phyloP scores from a whole-genome alignment of 2,888 invertebrate genomes.

The Drosophila algonquin region DNA sequence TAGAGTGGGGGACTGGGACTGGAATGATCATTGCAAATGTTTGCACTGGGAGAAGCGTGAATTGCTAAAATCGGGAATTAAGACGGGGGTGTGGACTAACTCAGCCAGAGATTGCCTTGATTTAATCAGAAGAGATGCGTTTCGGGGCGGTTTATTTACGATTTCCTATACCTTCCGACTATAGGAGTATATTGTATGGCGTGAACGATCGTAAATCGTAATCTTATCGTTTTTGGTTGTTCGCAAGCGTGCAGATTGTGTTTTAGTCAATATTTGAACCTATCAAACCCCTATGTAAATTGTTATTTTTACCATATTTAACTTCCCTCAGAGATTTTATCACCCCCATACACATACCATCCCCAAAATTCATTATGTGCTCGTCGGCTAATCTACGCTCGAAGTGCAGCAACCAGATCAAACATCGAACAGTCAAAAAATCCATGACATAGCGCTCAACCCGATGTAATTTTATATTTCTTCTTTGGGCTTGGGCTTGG shows the following conservation, averaged over 20 bases:
- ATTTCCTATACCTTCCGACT: conserved; percentile 20
- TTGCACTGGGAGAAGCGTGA: neutral
- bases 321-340: conserved; percentile 1
- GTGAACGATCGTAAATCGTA: conserved; percentile 27
- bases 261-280: conserved; percentile 40
- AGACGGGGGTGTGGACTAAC: neutral
- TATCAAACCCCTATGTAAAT: conserved; percentile 57
- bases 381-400: conserved; percentile 22
- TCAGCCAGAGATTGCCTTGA: conserved; percentile 14
- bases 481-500: conserved; percentile 14
- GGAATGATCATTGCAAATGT: conserved; percentile 9
- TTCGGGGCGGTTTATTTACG: conserved; percentile 18
- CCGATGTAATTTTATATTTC: conserved; percentile 36
- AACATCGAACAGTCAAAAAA: conserved; percentile 18
- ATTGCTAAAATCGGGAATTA: conserved; percentile 12
- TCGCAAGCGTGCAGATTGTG: conserved; percentile 21
- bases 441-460: conserved; percentile 37
- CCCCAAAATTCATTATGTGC: neutral
- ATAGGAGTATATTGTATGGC: neutral
- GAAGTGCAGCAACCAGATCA: conserved; percentile 37
- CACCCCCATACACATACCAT: neutral
- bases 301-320: conserved; percentile 30
- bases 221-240: conserved; percentile 53
- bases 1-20: conserved; percentile 8
- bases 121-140: conserved; percentile 9